A percentile compares a stretch with the other conserved stretches of the same genome.
Evolutionary conservation across 2,797 vertebrate genomes (phyloP).

Genomic region (Heteromormyrus szaboi): DNA sequence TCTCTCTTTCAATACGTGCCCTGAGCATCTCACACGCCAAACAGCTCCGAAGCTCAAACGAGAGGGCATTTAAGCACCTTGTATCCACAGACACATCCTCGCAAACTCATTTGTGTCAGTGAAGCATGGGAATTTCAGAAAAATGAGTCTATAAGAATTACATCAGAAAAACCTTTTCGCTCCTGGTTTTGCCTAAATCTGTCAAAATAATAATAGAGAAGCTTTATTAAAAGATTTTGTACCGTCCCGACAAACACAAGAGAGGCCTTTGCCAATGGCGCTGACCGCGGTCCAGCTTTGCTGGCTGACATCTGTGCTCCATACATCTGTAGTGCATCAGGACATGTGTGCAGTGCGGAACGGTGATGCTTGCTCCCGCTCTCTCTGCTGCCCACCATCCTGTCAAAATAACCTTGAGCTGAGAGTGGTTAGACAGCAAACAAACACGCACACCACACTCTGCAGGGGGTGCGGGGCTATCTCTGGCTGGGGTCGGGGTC

Average conservation of each 20-base stretch:
- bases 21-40: neutral
- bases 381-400: slow-evolving; percentile 7
- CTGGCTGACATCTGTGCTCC: slow-evolving; percentile 41
- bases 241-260: neutral
- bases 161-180: neutral
- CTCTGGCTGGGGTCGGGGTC: slow-evolving; percentile 36
- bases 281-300: neutral
- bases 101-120: neutral
- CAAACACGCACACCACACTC: neutral
- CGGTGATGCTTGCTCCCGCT: slow-evolving; percentile 23
- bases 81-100: neutral
- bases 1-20: neutral
- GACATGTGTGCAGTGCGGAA: slow-evolving; percentile 46
- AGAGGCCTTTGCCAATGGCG: neutral
- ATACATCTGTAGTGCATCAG: neutral
- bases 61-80: neutral
- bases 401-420: slow-evolving; percentile 47
- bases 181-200: neutral
- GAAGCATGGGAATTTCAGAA: neutral
- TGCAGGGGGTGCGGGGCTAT: neutral
- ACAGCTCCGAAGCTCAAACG: neutral
- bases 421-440: slow-evolving; percentile 37
- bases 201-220: neutral
- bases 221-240: neutral
- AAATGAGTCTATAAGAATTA: neutral